phyloP scores from a whole-genome alignment of 2,797 vertebrate genomes.

The Gambelia wislizenii region DNA sequence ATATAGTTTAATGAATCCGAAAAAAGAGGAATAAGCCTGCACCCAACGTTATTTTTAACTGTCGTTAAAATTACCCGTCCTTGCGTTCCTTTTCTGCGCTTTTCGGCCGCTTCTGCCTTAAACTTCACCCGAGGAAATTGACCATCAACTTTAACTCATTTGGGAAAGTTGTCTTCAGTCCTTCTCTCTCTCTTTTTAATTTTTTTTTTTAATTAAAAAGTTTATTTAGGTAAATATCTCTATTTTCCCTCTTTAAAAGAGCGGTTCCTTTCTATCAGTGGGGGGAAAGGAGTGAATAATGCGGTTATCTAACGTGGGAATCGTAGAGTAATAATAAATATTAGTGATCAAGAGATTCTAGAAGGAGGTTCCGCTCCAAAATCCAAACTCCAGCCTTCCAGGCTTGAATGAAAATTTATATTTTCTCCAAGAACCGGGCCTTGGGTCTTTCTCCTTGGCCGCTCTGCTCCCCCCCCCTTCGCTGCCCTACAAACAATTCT shows the following conservation, averaged over 20 bases:
- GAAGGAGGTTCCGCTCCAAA: conserved; percentile 43
- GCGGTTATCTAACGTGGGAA: conserved; percentile 65
- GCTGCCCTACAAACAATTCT: background rate
- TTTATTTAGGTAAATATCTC: background rate
- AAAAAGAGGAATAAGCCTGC: no score
- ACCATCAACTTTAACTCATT: conserved; percentile 48
- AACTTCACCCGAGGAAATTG: conserved; percentile 4
- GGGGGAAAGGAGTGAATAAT: conserved; percentile 56
- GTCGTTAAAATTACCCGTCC: background rate
- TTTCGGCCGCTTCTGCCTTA: no score
- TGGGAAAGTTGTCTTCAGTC: conserved; percentile 21
- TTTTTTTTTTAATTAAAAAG: background rate
- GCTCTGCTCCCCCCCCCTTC: conserved; percentile 14
- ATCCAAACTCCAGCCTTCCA: conserved; percentile 30
- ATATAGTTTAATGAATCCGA: background rate
- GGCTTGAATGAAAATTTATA: conserved; percentile 42
- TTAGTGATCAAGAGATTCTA: conserved; percentile 41
- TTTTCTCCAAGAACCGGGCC: conserved; percentile 25
- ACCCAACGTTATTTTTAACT: conserved; percentile 27
- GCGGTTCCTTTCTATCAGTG: conserved; percentile 52
- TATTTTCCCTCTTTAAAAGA: conserved; percentile 41
- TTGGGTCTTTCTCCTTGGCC: background rate
- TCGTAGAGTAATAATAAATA: conserved; percentile 62
- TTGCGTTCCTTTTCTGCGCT: background rate
- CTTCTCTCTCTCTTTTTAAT: background rate